Conservation (phyloP, 2,888 invertebrate species). For the Temnothorax unifasciatus region DNA sequence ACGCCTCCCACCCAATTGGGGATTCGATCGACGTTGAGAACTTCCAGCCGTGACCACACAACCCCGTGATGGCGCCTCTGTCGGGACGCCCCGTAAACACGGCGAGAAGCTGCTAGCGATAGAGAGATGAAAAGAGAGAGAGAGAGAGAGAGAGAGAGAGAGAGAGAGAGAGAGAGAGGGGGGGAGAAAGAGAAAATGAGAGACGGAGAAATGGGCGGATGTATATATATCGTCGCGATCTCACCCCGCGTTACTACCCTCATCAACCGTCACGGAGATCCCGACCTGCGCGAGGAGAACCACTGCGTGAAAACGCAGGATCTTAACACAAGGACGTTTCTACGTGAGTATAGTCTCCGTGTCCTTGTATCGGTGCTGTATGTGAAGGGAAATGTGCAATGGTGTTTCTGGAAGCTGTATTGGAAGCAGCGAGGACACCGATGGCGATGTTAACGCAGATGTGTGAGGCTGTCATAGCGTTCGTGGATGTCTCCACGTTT, state of each 20-base stretch:
- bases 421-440: conserved; percentile 47
- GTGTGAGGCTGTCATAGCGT: neutral
- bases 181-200: neutral
- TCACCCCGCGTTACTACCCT: conserved; percentile 48
- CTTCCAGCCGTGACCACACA: conserved; percentile 75
- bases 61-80: conserved; percentile 76
- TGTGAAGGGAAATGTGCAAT: conserved; percentile 5
- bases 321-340: conserved; percentile 21
- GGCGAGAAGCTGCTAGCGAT: conserved; percentile 46
- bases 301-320: conserved; percentile 69
- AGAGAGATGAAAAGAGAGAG: conserved; percentile 8
- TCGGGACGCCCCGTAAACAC: conserved; percentile 80
- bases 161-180: no score
- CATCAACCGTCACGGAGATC: conserved; percentile 67
- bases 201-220: neutral
- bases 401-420: conserved; percentile 62
- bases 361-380: conserved; percentile 17
- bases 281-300: conserved; percentile 73
- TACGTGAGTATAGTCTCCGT: neutral
- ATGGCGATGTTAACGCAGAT: neutral
- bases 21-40: conserved; percentile 81
- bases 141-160: neutral
- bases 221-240: conserved; percentile 14
- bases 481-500: neutral
- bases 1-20: conserved; percentile 80